phyloP scores from a whole-genome alignment of 2,888 invertebrate genomes.

The Smittia aterrima region DNA sequence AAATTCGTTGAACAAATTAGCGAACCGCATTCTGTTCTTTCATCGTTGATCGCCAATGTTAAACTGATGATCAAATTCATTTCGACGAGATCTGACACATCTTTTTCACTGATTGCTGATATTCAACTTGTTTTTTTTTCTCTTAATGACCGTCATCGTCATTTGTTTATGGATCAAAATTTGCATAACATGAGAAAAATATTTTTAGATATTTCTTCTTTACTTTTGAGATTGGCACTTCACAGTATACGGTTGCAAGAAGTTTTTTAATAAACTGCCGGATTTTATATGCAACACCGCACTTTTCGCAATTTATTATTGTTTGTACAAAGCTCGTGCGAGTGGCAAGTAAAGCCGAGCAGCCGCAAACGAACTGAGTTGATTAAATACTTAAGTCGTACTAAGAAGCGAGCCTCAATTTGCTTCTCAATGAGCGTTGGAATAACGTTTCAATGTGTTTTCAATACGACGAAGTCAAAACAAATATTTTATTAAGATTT shows the following conservation, averaged over 20 bases:
- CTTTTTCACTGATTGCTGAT: neutral
- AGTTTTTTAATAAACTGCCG: too few species aligned
- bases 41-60: neutral
- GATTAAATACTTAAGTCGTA: neutral
- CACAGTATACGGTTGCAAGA: too few species aligned
- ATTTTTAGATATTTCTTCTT: too few species aligned
- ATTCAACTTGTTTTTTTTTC: neutral
- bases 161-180: neutral
- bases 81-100: neutral
- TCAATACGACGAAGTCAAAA: too few species aligned
- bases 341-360: neutral
- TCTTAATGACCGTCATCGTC: neutral
- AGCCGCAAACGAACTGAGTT: neutral
- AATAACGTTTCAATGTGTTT: constrained; percentile 11
- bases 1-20: neutral
- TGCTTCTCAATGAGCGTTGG: neutral
- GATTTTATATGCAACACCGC: neutral
- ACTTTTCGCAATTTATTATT: neutral
- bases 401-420: constrained; percentile 9
- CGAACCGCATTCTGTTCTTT: neutral
- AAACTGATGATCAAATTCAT: neutral
- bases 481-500: too few species aligned
- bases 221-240: too few species aligned
- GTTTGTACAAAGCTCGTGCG: neutral
- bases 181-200: neutral